Conservation (phyloP, 2,113 vertebrate genomes). For the Miniopterus natalensis region DNA sequence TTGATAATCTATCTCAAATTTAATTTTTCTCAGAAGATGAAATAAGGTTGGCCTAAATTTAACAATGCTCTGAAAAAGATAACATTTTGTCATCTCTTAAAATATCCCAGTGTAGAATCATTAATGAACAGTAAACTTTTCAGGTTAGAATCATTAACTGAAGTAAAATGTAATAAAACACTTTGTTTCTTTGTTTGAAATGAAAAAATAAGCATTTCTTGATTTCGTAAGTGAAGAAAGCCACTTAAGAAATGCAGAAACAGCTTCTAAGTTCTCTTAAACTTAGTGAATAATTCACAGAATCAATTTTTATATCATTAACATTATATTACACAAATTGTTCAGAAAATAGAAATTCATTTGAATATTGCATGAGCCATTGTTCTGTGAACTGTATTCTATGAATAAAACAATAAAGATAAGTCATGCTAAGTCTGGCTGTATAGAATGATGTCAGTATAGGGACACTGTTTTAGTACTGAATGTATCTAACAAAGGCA, state of each 20-base stretch:
- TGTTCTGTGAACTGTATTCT: neutral
- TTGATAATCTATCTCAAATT: conserved; percentile 10
- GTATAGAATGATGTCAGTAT: neutral
- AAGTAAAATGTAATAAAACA: conserved; percentile 65
- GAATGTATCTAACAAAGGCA: neutral
- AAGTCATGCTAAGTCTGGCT: neutral
- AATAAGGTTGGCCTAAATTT: neutral
- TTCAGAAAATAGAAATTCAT: conserved; percentile 43
- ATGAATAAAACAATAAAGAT: neutral
- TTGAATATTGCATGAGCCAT: neutral
- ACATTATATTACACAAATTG: neutral
- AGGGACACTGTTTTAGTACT: neutral
- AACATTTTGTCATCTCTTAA: conserved; percentile 59
- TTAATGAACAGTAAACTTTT: conserved; percentile 58
- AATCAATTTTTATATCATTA: conserved; percentile 40
- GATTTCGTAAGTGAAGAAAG: conserved; percentile 45
- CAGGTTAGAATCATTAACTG: conserved; percentile 46
- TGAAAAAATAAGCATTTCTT: conserved; percentile 13
- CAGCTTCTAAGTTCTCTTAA: conserved; percentile 18
- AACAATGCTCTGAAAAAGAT: conserved; percentile 18
- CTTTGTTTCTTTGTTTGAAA: conserved; percentile 45
- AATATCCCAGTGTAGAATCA: conserved; percentile 28
- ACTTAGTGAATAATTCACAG: conserved; percentile 53
- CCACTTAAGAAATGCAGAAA: conserved; percentile 11
- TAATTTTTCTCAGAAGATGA: conserved; percentile 55